phyloP scores from a whole-genome alignment of 2,888 invertebrate genomes.

The Temnothorax rugatulus region DNA sequence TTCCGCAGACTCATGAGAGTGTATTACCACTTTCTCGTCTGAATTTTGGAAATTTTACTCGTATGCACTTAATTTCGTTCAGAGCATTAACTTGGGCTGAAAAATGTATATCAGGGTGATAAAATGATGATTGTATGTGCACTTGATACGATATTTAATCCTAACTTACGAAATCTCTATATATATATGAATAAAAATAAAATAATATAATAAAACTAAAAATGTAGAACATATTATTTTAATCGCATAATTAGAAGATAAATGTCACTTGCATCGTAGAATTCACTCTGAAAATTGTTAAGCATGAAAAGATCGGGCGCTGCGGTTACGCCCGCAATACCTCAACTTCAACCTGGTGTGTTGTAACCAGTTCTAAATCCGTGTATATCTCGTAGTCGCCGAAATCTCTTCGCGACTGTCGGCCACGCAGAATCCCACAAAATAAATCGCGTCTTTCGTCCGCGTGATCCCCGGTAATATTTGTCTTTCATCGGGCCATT shows the following conservation, averaged over 20 bases:
- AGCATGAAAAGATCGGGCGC: not conserved
- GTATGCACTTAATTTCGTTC: not conserved
- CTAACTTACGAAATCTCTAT: not conserved
- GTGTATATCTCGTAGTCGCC: slow-evolving; percentile 8
- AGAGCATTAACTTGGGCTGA: not conserved
- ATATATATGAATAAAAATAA: not conserved
- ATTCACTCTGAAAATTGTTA: not conserved
- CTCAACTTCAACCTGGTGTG: slow-evolving; percentile 1
- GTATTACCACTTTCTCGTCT: not conserved
- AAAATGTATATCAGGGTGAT: not conserved
- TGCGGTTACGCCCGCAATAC: not conserved
- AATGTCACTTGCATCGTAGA: not conserved
- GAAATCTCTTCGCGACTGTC: slow-evolving; percentile 52
- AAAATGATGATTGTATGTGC: not conserved
- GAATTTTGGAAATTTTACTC: slow-evolving; percentile 31
- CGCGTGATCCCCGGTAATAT: slow-evolving; percentile 81
- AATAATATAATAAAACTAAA: not conserved
- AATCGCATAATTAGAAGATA: not conserved
- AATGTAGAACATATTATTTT: not conserved
- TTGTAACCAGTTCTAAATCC: slow-evolving; percentile 22
- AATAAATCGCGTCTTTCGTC: slow-evolving; percentile 78
- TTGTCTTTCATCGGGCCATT: slow-evolving; percentile 82
- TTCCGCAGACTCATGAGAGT: slow-evolving; percentile 6
- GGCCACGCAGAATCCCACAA: slow-evolving; percentile 69
- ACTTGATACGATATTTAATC: not conserved